Evolutionary conservation across 2,113 vertebrate genomes (phyloP).

Genomic region (Dicerorhinus sumatrensis): DNA sequence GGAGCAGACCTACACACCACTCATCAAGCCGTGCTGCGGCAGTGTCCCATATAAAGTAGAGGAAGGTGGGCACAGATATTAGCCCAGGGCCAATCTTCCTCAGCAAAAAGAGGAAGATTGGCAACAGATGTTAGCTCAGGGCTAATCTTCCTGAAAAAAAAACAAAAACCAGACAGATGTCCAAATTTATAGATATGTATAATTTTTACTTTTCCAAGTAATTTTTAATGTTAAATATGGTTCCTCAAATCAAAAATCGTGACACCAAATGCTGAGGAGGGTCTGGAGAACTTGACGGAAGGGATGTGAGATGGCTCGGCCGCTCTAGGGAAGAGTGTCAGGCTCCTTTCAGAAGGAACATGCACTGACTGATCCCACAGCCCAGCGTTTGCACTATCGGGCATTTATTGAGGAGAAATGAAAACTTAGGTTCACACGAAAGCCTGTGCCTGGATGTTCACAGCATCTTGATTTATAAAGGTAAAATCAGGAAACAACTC

Average conservation of each 20-base stretch:
- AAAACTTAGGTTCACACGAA: accelerated
- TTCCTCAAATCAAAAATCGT: not conserved
- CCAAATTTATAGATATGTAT: not conserved
- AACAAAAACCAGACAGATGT: not conserved
- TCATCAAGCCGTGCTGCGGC: no score
- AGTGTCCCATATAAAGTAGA: no score
- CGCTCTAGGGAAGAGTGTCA: accelerated
- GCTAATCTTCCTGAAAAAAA: no score
- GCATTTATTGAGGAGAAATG: accelerated
- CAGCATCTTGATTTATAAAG: accelerated
- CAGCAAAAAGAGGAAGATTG: no score
- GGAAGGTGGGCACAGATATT: no score
- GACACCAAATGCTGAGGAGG: accelerated
- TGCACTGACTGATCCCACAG: no score
- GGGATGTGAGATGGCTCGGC: no score
- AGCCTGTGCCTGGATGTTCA: accelerated
- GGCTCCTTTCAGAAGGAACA: not conserved
- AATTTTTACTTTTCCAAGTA: not conserved
- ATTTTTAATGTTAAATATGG: not conserved
- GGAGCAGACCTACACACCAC: no score
- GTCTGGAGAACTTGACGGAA: not conserved
- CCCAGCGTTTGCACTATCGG: not conserved
- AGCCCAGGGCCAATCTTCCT: no score
- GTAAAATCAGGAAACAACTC: accelerated
- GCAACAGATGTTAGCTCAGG: no score